Evolutionary conservation across 2,797 vertebrate genomes (phyloP).

Genomic region (Lacerta agilis): DNA sequence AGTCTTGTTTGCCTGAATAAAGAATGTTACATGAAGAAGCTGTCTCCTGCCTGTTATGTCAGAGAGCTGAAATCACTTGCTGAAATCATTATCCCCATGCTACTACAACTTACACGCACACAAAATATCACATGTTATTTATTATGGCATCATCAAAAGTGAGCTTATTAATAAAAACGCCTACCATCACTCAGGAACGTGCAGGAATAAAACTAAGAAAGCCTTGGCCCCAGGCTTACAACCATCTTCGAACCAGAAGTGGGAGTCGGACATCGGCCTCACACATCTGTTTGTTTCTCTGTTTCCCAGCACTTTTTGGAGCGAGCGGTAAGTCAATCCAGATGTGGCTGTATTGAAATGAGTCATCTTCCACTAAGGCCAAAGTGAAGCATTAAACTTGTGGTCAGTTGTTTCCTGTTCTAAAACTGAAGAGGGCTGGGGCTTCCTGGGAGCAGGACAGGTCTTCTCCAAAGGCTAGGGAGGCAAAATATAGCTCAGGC

Average conservation of each 20-base stretch:
- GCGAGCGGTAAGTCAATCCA: constrained; percentile 48
- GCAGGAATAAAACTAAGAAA: not conserved
- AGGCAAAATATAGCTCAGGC: not conserved
- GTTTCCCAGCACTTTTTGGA: constrained; percentile 25
- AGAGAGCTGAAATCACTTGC: no score
- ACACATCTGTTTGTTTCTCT: constrained; percentile 20
- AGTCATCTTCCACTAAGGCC: not conserved
- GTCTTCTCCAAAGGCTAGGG: not conserved
- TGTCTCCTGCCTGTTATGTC: no score
- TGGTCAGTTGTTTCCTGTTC: not conserved
- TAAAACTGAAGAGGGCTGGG: constrained; percentile 33
- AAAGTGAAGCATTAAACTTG: not conserved
- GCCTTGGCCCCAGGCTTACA: not conserved
- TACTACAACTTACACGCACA: no score
- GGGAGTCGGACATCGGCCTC: not conserved
- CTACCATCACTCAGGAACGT: not conserved
- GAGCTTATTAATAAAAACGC: no score
- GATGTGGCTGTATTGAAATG: constrained; percentile 40
- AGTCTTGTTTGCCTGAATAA: no score
- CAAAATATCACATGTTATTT: no score
- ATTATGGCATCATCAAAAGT: no score
- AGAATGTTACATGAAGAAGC: no score
- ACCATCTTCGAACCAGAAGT: not conserved
- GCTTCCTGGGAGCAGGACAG: not conserved
- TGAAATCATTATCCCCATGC: no score